phyloP scores from a whole-genome alignment of 2,113 vertebrate genomes.

The Pachyramphus minor region DNA sequence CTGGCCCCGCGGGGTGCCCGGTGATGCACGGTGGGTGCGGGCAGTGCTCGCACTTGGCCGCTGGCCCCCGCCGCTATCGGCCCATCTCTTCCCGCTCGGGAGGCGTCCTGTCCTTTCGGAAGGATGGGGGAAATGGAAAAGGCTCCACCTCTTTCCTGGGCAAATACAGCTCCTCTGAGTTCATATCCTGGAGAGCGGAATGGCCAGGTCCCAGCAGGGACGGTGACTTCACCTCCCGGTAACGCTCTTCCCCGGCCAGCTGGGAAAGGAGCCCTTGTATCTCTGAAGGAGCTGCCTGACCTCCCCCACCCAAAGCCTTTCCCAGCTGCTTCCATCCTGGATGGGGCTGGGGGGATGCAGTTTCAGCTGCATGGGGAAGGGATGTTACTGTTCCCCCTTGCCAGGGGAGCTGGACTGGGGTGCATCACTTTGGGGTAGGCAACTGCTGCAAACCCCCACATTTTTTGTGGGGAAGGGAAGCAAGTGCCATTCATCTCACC shows the following conservation, averaged over 20 bases:
- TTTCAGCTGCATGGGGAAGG: not conserved
- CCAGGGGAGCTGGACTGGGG: not conserved
- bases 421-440: not conserved
- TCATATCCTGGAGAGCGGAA: constrained; percentile 63
- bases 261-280: constrained; percentile 55
- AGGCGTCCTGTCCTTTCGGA: constrained; percentile 68
- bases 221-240: constrained; percentile 66
- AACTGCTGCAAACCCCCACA: not conserved
- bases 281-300: constrained; percentile 5
- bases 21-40: not conserved
- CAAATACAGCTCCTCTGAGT: constrained; percentile 67
- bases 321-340: not conserved
- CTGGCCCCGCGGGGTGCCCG: fast-evolving
- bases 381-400: not conserved
- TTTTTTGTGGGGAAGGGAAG: not conserved
- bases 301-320: constrained; percentile 16
- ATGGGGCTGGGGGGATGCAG: not conserved
- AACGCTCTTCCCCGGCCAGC: constrained; percentile 44
- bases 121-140: constrained; percentile 71
- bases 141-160: constrained; percentile 67
- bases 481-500: fast-evolving
- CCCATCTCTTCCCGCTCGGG: constrained; percentile 53
- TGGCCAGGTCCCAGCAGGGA: constrained; percentile 62
- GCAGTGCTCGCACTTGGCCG: not conserved
- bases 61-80: not conserved